Conservation (phyloP, 92 coral and sea anemone species). For the Virgularia gustaviana region DNA sequence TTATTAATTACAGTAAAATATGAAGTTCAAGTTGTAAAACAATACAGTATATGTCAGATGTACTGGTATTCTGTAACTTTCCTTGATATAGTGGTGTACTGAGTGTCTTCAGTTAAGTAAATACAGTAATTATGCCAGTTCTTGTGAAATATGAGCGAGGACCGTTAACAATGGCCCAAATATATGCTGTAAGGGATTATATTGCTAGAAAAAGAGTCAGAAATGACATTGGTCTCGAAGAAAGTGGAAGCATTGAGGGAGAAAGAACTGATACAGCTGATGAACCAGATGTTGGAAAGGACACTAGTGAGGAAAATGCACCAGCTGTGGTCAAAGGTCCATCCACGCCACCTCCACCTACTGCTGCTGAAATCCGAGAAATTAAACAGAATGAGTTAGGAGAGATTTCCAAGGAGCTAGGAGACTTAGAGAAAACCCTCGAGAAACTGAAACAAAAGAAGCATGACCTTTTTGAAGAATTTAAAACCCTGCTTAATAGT, state of each 20-base stretch:
- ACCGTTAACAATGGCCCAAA: conserved; percentile 68
- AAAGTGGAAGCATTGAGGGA: background rate
- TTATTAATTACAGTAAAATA: too few species aligned
- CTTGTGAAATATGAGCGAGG: conserved; percentile 61
- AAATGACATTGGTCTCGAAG: background rate
- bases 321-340: background rate
- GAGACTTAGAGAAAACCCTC: conserved; percentile 63
- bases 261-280: background rate
- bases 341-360: background rate
- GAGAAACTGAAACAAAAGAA: conserved; percentile 70
- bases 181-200: conserved; percentile 70
- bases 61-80: too few species aligned
- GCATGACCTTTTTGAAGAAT: conserved; percentile 75
- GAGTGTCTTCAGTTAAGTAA: too few species aligned
- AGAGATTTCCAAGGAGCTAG: conserved; percentile 64
- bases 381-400: conserved; percentile 70
- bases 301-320: too few species aligned
- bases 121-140: conserved; percentile 72
- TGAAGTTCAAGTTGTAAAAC: too few species aligned
- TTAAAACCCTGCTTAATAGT: conserved; percentile 60
- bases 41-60: too few species aligned
- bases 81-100: too few species aligned
- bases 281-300: too few species aligned
- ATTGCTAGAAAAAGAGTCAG: conserved; percentile 67
- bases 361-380: conserved; percentile 46